Percentiles rank a stretch among this genome's conserved stretches.
phyloP scores from a whole-genome alignment of 2,888 invertebrate species.

The Microplitis manilae region DNA sequence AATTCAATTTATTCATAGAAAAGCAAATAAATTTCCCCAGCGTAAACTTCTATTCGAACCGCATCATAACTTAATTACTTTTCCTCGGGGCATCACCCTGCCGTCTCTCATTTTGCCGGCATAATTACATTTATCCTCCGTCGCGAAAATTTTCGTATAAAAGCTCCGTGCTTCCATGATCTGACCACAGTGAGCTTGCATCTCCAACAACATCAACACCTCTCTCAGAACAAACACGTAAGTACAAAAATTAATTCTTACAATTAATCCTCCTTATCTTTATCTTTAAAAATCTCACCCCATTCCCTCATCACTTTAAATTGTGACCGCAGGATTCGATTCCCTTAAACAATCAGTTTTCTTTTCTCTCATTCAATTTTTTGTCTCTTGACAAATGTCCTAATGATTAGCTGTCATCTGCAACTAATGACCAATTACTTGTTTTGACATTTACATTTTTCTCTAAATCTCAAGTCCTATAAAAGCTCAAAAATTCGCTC shows the following conservation, averaged over 20 bases:
- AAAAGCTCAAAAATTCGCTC: constrained; percentile 42
- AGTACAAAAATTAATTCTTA: not conserved
- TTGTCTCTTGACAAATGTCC: constrained; percentile 32
- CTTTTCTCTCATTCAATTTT: not conserved
- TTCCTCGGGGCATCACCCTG: constrained; percentile 35
- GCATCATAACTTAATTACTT: constrained; percentile 52
- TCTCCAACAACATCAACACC: constrained; percentile 32
- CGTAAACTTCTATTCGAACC: constrained; percentile 52
- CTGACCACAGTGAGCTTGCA: constrained; percentile 46
- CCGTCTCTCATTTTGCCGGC: constrained; percentile 1
- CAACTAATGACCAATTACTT: constrained; percentile 45
- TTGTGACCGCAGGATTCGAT: not conserved
- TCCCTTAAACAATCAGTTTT: not conserved
- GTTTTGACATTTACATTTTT: constrained; percentile 46
- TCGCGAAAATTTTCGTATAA: constrained; percentile 54
- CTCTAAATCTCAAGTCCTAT: constrained; percentile 37
- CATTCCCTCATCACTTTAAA: too few relatives aligned
- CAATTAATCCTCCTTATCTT: not conserved
- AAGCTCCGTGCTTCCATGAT: constrained; percentile 48
- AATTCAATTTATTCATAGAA: not conserved
- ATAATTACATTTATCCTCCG: constrained; percentile 38
- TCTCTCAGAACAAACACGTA: constrained; percentile 3
- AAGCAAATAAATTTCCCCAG: constrained; percentile 56
- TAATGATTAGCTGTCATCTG: constrained; percentile 43
- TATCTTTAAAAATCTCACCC: not conserved